A percentile compares a stretch with the other conserved stretches of the same genome.
These are phyloP conservation scores for Ophthalmolycus amberensis DNA, from an alignment of 2,113 vertebrate species.

Conservation along the genomic window DNA sequence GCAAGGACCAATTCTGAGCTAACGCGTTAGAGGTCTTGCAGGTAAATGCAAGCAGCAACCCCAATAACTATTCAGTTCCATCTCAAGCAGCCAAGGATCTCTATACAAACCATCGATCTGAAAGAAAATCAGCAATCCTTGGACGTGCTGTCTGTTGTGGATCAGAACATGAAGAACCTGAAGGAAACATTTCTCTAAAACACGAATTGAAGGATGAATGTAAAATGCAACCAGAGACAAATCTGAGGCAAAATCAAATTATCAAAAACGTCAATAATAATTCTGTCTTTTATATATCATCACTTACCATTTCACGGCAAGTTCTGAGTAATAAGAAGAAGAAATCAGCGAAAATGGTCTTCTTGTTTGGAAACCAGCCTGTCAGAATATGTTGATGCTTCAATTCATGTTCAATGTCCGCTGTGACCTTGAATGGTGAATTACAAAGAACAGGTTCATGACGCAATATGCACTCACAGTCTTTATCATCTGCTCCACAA, in stretches of 20 bases:
- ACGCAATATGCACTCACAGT: slow-evolving; percentile 62
- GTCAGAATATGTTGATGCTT: slow-evolving; percentile 12
- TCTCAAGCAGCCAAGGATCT: neutral
- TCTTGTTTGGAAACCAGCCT: slow-evolving; percentile 2
- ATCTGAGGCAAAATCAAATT: slow-evolving; percentile 9
- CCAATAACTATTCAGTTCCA: neutral
- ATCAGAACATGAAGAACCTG: neutral
- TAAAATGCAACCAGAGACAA: neutral
- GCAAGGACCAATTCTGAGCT: neutral
- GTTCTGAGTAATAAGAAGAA: neutral
- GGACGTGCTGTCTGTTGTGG: neutral
- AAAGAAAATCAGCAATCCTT: slow-evolving; percentile 9
- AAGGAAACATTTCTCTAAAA: neutral
- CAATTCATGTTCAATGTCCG: slow-evolving; percentile 36
- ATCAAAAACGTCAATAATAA: slow-evolving; percentile 5
- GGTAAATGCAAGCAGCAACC: neutral
- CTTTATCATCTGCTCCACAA: slow-evolving; percentile 57
- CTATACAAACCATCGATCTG: neutral
- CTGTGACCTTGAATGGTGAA: slow-evolving; percentile 48
- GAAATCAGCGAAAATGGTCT: neutral
- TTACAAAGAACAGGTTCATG: slow-evolving; percentile 58
- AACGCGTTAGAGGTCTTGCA: neutral
- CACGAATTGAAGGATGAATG: slow-evolving; percentile 20
- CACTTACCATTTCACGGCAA: neutral
- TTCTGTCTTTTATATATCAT: neutral